These are phyloP conservation scores for Holacanthella duospinosa DNA, from an alignment of 2,888 invertebrate genomes.

Conservation along the genomic window DNA sequence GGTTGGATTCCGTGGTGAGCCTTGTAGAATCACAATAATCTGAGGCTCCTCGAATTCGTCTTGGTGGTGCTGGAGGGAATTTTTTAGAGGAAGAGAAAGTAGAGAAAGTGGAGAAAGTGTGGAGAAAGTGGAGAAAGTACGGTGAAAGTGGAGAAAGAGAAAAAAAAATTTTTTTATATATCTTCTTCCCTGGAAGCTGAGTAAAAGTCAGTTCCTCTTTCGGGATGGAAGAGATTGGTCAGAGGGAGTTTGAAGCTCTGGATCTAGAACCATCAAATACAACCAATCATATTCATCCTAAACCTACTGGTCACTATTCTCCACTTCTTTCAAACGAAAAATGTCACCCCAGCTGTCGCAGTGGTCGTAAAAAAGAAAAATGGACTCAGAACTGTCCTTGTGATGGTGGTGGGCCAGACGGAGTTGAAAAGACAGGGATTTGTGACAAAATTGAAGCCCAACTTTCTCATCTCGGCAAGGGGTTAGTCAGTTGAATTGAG, in stretches of 20 bases:
- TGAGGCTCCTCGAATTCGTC: too few species aligned
- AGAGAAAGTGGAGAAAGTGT: too few species aligned
- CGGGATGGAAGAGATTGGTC: neutral
- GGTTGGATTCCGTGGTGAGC: too few species aligned
- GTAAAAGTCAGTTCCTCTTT: neutral
- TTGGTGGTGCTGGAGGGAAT: too few species aligned
- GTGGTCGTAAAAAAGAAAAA: neutral
- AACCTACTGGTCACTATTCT: neutral
- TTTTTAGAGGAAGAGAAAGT: too few species aligned
- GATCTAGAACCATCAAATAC: neutral
- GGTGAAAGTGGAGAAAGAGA: neutral
- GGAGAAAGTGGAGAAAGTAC: neutral
- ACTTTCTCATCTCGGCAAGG: conserved; percentile 1
- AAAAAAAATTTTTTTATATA: neutral
- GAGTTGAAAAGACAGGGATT: neutral
- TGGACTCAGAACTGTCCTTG: neutral
- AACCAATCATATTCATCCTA: too few species aligned
- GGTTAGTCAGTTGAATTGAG: neutral
- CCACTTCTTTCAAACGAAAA: neutral
- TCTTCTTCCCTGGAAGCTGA: neutral
- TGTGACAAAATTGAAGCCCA: neutral
- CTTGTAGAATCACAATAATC: too few species aligned
- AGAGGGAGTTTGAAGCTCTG: neutral
- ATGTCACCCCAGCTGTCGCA: neutral
- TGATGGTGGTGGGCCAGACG: neutral